Evolutionary conservation across 2,113 vertebrate genomes (phyloP).

Genomic region (Dromas ardeola): DNA sequence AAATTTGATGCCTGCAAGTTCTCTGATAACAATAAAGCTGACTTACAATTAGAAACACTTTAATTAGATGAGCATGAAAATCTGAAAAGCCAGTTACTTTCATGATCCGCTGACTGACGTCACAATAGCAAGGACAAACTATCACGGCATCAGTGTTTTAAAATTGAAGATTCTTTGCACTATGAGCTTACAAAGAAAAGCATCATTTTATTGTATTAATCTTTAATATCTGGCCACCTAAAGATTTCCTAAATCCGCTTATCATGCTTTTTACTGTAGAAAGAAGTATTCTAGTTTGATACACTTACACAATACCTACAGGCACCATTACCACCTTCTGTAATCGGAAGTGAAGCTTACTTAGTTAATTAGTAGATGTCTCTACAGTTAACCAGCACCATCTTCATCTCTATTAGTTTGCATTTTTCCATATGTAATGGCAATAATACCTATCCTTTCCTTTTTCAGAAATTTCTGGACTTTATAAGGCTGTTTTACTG

Average conservation of each 20-base stretch:
- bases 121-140: not conserved
- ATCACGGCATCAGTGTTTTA: not conserved
- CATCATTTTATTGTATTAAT: not conserved
- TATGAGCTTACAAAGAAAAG: not conserved
- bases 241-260: not conserved
- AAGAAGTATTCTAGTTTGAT: not conserved
- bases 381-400: not conserved
- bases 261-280: not conserved
- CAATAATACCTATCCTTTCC: not conserved
- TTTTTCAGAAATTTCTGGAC: not conserved
- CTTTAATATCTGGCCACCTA: not conserved
- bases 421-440: not conserved
- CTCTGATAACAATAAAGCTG: not conserved
- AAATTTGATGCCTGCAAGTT: not conserved
- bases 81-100: not conserved
- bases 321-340: not conserved
- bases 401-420: too few relatives aligned
- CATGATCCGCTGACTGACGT: accelerated
- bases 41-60: not conserved
- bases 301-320: not conserved
- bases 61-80: not conserved
- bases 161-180: not conserved
- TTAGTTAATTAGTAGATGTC: not conserved
- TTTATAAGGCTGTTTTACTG: not conserved
- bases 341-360: not conserved